A percentile compares a stretch with the other conserved stretches of the same genome.
These are phyloP conservation scores for Acanthoscelides obtectus DNA, from an alignment of 2,888 invertebrate species.

Conservation along the genomic window DNA sequence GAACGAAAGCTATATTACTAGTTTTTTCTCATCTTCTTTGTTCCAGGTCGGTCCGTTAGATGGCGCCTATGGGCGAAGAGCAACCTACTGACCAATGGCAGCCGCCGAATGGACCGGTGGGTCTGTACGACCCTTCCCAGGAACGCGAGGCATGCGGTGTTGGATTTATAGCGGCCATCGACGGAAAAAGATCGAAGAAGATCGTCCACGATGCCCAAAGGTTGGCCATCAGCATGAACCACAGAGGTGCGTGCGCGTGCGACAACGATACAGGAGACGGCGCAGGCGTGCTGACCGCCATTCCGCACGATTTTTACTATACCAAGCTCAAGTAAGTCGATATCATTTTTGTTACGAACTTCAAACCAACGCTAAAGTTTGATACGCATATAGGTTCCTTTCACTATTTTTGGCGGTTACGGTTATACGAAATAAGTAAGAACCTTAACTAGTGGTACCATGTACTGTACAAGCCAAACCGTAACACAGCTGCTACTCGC, in stretches of 20 bases:
- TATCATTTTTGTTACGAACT: too few relatives aligned
- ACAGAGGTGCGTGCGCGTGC: conserved; percentile 97
- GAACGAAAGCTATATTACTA: too few relatives aligned
- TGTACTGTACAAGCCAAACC: too few relatives aligned
- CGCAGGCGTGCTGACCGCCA: conserved; percentile 93
- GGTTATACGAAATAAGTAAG: too few relatives aligned
- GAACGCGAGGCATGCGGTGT: conserved; percentile 99
- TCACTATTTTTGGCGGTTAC: too few relatives aligned
- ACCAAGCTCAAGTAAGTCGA: conserved; percentile 73
- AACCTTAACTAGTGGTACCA: too few relatives aligned
- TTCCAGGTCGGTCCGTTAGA: conserved; percentile 25
- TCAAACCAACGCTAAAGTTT: too few relatives aligned
- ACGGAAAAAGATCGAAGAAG: conserved; percentile 91
- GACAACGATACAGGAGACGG: conserved; percentile 99
- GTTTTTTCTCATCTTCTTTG: conserved; percentile 9
- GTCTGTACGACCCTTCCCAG: conserved; percentile 92
- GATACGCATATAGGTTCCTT: too few relatives aligned
- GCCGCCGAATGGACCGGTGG: conserved; percentile 73
- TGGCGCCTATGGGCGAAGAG: not conserved
- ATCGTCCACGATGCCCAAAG: conserved; percentile 94
- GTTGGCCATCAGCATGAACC: conserved; percentile 96
- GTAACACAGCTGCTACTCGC: too few relatives aligned
- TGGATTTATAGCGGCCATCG: conserved; percentile 97
- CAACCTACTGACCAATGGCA: conserved; percentile 54
- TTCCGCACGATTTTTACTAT: conserved; percentile 91